A percentile compares a stretch with the other conserved stretches of the same genome.
Conservation (phyloP, 2,797 vertebrate species). For the Gymnocypris eckloni region DNA sequence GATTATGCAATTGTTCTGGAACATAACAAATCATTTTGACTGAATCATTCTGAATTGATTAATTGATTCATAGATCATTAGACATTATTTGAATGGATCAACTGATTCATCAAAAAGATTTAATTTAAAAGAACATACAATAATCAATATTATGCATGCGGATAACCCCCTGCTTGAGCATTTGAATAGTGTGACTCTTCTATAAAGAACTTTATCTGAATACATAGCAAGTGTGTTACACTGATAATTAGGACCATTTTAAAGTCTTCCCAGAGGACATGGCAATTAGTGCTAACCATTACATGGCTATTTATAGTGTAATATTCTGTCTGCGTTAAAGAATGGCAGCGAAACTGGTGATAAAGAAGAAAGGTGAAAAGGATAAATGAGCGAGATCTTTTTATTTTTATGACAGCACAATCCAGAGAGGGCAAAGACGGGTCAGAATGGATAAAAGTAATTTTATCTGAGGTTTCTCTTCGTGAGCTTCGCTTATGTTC, state of each 20-base stretch:
- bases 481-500: background rate
- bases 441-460: conserved; percentile 23
- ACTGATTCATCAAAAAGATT: background rate
- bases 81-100: background rate
- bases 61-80: background rate
- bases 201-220: conserved; percentile 17
- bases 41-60: background rate
- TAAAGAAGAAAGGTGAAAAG: conserved; percentile 13
- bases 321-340: conserved; percentile 29
- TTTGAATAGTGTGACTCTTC: background rate
- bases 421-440: conserved; percentile 6
- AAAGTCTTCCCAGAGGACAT: conserved; percentile 40
- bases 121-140: background rate
- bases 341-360: background rate
- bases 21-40: background rate
- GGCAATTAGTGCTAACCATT: conserved; percentile 37
- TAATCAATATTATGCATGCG: background rate
- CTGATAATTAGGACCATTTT: conserved; percentile 37
- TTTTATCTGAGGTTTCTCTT: conserved; percentile 37
- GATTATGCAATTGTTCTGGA: no score
- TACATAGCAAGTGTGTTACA: background rate
- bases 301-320: conserved; percentile 39
- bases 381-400: conserved; percentile 26
- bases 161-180: background rate
- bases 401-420: conserved; percentile 8